Conservation (phyloP, 2,888 invertebrate genomes). For the Caenorhabditis sinica region DNA sequence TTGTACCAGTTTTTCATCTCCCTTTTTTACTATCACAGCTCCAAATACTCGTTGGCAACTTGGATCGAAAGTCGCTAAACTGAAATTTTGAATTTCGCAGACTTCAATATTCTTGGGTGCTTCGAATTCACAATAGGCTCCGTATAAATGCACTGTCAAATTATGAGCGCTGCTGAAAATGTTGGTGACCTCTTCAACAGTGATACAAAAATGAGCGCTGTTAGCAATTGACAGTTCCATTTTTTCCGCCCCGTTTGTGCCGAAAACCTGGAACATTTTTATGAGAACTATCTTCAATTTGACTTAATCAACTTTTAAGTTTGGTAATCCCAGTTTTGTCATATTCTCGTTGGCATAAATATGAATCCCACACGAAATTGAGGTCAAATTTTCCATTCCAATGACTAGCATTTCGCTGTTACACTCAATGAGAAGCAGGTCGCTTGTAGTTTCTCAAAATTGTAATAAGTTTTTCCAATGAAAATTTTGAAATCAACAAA, state of each 20-base stretch:
- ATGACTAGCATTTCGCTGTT: neutral
- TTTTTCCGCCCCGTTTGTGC: neutral
- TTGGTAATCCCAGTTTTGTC: neutral
- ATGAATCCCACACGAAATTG: neutral
- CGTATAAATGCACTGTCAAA: neutral
- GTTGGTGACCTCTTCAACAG: neutral
- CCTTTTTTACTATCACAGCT: neutral
- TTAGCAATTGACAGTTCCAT: neutral
- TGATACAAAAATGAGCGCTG: neutral
- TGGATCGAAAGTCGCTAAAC: neutral
- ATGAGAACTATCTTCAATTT: neutral
- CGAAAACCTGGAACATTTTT: neutral
- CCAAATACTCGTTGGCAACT: neutral
- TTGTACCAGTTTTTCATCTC: neutral
- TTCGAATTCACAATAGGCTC: neutral
- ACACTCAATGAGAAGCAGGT: neutral
- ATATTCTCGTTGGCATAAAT: neutral
- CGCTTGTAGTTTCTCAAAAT: neutral
- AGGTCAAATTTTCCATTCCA: neutral
- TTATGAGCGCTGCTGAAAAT: neutral
- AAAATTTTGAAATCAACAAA: neutral
- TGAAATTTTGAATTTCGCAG: neutral
- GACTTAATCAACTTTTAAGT: neutral
- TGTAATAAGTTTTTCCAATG: neutral
- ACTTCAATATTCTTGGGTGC: neutral